These are phyloP conservation scores for Antedon mediterranea DNA, from an alignment of 53 echinoderm and acorn worm species.

Conservation along the genomic window DNA sequence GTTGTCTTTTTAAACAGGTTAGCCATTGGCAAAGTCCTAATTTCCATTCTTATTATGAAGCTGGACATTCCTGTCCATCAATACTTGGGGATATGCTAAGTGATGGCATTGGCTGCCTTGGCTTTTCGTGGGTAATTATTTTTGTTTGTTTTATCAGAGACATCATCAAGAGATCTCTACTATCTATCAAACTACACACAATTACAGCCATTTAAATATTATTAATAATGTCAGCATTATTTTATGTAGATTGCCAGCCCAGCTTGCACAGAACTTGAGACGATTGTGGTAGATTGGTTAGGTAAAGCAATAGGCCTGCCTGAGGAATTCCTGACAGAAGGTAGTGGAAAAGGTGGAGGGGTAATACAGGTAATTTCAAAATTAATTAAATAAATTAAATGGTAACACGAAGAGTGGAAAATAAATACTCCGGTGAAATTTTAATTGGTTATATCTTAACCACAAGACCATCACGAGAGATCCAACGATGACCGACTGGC, in stretches of 20 bases:
- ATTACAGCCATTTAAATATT: no score
- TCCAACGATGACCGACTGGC: no score
- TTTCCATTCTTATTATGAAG: neutral
- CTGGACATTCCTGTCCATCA: neutral
- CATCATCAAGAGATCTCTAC: no score
- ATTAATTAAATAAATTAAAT: no score
- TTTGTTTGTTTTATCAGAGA: no score
- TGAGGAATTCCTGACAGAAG: conserved; percentile 40
- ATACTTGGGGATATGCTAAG: neutral
- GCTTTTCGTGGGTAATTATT: neutral
- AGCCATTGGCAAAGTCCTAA: neutral
- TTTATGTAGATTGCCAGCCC: conserved; percentile 9
- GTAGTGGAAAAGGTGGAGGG: conserved; percentile 58
- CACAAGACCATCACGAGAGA: no score
- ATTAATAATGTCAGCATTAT: no score
- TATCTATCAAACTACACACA: no score
- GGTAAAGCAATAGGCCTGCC: conserved; percentile 77
- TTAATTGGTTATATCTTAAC: no score
- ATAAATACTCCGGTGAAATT: no score
- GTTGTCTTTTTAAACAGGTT: neutral
- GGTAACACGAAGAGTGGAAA: no score
- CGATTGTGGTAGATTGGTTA: conserved; percentile 71
- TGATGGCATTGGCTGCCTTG: neutral
- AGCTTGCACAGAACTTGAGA: conserved; percentile 88
- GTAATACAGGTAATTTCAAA: conserved; percentile 99